Base-by-base conservation (phyloP, 2,797 vertebrate species). In the Cirrhinus mrigala region DNA sequence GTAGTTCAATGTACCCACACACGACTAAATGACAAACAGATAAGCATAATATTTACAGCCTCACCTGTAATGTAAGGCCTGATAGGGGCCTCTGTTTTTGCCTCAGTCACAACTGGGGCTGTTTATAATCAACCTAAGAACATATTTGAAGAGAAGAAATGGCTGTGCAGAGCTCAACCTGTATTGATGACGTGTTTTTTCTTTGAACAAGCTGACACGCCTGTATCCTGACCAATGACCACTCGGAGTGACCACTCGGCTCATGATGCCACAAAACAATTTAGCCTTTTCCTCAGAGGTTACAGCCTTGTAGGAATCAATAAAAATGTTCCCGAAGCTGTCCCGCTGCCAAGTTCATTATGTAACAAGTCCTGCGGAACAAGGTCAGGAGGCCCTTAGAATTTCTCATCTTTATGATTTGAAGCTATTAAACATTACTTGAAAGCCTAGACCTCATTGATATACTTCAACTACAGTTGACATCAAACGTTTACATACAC, bases 221-320 rank as follows among this genome's bases (percentile, higher is more conserved):
- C 94, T 92, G 83, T 27, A 18, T 79, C 52, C 89, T 79, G 81
- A 80, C 94, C 93, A 94, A 94, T 95, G n/a, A n/a, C n/a, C n/a
- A n/a, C n/a, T n/a, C n/a, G 52, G 88, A 15, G 20, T 15, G 27
- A 46, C 37, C 15, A 4, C 3, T 85, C 24, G 44, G 66, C 69
- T 56, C 7, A 7, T 22, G 6, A 48, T 50, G 60, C 60, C 52
- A 60, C 60, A 44, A 15, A 20, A 20, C 60, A 69, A 86, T 87
- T 84, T 70, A 69, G 71, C 79, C 33, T 81, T 76, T 52, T 74
- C 75, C 11, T 50, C 1, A 2, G 64, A 60, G 86, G 85, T 87
- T 82, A 81, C 70, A 78, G 74, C n/a, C 58, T 12, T 81, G 73
- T 84, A 81, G 82, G 88, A 74, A 88, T 85, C 85, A 85, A 87